These are phyloP conservation scores for Phyllotreta cruciferae DNA, from an alignment of 2,888 invertebrate genomes.

Conservation along the genomic window DNA sequence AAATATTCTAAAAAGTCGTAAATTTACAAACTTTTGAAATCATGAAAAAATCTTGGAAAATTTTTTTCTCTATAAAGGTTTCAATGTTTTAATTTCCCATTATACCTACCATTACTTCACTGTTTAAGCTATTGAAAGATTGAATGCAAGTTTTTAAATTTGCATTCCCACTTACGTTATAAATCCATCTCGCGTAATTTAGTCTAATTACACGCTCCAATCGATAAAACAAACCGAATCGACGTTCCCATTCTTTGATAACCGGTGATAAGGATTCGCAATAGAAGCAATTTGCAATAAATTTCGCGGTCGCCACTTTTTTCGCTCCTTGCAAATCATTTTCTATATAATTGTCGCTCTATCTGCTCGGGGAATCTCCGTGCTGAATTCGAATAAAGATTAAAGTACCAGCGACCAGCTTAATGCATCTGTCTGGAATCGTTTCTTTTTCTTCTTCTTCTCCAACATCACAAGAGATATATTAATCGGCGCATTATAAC, in stretches of 20 bases:
- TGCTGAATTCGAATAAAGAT: constrained; percentile 52
- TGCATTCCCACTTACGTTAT: constrained; percentile 5
- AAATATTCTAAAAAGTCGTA: too few relatives aligned
- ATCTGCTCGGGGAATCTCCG: constrained; percentile 49
- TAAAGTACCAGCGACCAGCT: constrained; percentile 49
- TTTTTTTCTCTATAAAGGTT: too few relatives aligned
- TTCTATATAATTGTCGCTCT: constrained; percentile 49
- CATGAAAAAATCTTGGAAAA: too few relatives aligned
- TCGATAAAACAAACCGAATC: constrained; percentile 18
- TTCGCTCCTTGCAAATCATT: constrained; percentile 47
- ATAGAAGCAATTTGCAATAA: constrained; percentile 43
- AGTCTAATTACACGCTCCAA: constrained; percentile 16
- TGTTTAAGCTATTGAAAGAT: too few relatives aligned
- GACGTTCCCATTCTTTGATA: constrained; percentile 20
- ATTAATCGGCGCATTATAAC: constrained; percentile 38
- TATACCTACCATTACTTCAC: too few relatives aligned
- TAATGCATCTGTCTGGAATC: constrained; percentile 55
- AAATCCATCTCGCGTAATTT: constrained; percentile 8
- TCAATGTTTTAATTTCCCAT: too few relatives aligned
- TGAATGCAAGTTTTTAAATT: background rate
- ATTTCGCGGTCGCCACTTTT: constrained; percentile 36
- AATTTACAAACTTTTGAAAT: too few relatives aligned
- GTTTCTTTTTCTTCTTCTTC: constrained; percentile 43
- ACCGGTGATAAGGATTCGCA: constrained; percentile 11
- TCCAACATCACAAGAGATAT: constrained; percentile 47